Evolutionary conservation across 2,888 invertebrate species (phyloP), one percentile per base, ranked within the genome.

Genomic region (Phanerotoma sp.): DNA sequence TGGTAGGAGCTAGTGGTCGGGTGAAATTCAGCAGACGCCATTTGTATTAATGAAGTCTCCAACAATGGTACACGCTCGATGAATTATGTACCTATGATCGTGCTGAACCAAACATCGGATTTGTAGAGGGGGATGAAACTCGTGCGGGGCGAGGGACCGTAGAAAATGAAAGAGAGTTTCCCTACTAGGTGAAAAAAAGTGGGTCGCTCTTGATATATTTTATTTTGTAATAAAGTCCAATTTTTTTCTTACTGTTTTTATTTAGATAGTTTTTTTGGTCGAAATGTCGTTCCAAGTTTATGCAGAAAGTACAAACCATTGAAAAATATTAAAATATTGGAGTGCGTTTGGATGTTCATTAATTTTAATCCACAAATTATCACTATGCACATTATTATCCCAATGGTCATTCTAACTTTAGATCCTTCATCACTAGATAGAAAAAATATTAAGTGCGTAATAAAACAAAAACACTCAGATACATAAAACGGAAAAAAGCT

Each of bases 31-130:
- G 66, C 74, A 77, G 77, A 77, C 76, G 75, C 77, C 77, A 77
- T 77, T 77, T 77, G 77, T 77, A 77, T 77, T 77, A 77, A 77
- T 77, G 77, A 77, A 76, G 71, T 73, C 64, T 65, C 71, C 73
- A 68, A 74, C 74, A 74, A 77, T 76, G 75, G 73, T 73, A 72
- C 72, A 70, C 72, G 71, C 71, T 66, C 72, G 72, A 76, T 77
- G 77, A 77, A 77, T 77, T 77, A 77, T 77, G 77, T 76, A 77
- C 75, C 69, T 68, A 67, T 69, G 71, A 75, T 76, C 74, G 74
- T 64, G 66, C 53, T 54, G 62, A 67, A 59, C 59, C 64, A 67
- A 71, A 70, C 65, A 65, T 56, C 66, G 57, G 58, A 57, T 63
- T 51, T 54, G 40, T 47, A 35, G 46, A 21, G 20, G 15, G 20